Conservation (phyloP, 2,113 vertebrate species). For the Mellivora capensis region DNA sequence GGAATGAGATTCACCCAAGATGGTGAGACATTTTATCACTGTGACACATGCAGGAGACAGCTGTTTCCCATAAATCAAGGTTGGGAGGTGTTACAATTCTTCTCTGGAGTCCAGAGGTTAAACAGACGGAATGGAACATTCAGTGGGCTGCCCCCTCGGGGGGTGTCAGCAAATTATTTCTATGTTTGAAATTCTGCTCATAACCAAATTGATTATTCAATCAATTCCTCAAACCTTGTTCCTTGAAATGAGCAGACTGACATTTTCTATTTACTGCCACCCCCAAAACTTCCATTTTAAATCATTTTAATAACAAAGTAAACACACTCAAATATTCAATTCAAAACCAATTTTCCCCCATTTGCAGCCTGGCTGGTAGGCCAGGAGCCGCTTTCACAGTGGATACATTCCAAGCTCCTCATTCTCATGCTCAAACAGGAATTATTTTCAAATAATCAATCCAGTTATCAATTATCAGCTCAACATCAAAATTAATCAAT, state of each 20-base stretch:
- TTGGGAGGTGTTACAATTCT: conserved; percentile 41
- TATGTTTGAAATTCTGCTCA: conserved; percentile 76
- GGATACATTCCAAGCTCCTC: background rate
- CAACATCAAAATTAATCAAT: conserved; percentile 47
- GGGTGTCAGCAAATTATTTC: conserved; percentile 65
- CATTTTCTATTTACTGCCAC: conserved; percentile 65
- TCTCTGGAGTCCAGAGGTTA: conserved; percentile 62
- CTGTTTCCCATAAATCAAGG: conserved; percentile 76
- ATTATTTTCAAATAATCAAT: conserved; percentile 57
- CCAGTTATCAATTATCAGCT: conserved; percentile 53
- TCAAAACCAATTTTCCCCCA: background rate
- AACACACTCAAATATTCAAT: conserved; percentile 48
- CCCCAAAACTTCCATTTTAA: conserved; percentile 51
- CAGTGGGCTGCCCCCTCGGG: conserved; percentile 53
- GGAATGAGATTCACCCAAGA: conserved; percentile 64
- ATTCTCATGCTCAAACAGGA: background rate
- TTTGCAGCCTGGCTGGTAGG: background rate
- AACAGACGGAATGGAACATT: conserved; percentile 62
- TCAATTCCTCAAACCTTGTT: conserved; percentile 69
- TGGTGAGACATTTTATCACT: conserved; percentile 74
- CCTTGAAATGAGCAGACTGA: conserved; percentile 68
- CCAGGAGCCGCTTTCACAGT: background rate
- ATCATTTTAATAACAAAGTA: conserved; percentile 60
- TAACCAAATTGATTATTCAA: conserved; percentile 77
- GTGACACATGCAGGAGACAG: conserved; percentile 69